Percentiles rank a stretch among this genome's conserved stretches.
Conservation (phyloP, 2,888 invertebrate species). For the Pandemis heparana region DNA sequence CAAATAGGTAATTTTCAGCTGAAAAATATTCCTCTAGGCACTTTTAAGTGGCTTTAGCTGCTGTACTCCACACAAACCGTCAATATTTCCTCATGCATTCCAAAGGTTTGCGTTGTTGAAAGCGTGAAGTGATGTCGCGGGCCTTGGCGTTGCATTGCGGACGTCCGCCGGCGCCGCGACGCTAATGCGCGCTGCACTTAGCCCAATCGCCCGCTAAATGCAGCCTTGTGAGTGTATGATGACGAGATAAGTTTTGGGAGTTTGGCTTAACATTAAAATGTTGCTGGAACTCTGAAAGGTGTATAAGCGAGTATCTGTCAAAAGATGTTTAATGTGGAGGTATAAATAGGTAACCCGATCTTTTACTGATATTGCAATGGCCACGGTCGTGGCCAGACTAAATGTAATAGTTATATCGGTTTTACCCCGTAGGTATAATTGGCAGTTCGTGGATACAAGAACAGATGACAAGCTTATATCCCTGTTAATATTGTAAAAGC, state of each 20-base stretch:
- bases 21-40: background rate
- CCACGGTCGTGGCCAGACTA: too few species aligned
- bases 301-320: too few species aligned
- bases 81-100: constrained; percentile 42
- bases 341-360: too few species aligned
- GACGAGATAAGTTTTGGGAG: constrained; percentile 37
- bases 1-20: background rate
- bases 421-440: too few species aligned
- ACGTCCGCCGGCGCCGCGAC: constrained; percentile 79
- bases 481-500: too few species aligned
- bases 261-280: constrained; percentile 5
- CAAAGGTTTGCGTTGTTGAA: constrained; percentile 68
- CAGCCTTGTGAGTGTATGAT: constrained; percentile 41
- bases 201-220: constrained; percentile 56
- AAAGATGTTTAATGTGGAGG: too few species aligned
- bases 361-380: too few species aligned
- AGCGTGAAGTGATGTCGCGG: constrained; percentile 65
- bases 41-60: constrained; percentile 4
- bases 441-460: too few species aligned
- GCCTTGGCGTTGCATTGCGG: constrained; percentile 56
- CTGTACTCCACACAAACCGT: background rate
- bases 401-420: too few species aligned
- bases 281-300: background rate
- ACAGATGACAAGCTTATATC: too few species aligned
- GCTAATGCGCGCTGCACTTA: constrained; percentile 80